Conservation (phyloP, 2,888 invertebrate species). For the Incurvaria masculella region DNA sequence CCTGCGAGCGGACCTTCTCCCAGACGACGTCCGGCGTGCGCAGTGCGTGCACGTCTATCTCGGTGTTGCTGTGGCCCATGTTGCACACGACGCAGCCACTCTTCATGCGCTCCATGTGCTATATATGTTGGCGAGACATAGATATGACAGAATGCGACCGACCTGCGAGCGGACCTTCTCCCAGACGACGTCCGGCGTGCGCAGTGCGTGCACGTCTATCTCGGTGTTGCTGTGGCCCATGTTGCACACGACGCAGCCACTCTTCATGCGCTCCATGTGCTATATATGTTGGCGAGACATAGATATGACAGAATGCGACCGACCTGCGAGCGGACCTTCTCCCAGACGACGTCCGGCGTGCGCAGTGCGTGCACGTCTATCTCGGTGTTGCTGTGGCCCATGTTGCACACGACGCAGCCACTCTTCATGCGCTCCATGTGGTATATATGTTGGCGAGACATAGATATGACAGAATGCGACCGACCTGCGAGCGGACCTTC, state of each 20-base stretch:
- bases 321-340: constrained; percentile 89
- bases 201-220: constrained; percentile 88
- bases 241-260: constrained; percentile 92
- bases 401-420: constrained; percentile 93
- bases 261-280: constrained; percentile 96
- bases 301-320: constrained; percentile 2
- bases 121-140: too few species aligned
- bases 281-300: too few species aligned
- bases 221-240: constrained; percentile 98
- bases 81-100: constrained; percentile 94
- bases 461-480: constrained; percentile 1
- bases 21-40: constrained; percentile 93
- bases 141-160: too few species aligned
- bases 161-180: constrained; percentile 93
- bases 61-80: constrained; percentile 97
- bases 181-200: constrained; percentile 95
- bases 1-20: constrained; percentile 95
- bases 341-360: constrained; percentile 95
- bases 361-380: constrained; percentile 90
- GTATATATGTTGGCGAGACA: neutral
- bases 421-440: constrained; percentile 91
- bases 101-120: constrained; percentile 96
- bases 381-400: constrained; percentile 97
- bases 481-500: constrained; percentile 85
- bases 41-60: constrained; percentile 90